phyloP scores from a whole-genome alignment of 2,113 vertebrate genomes.

The Gobiocypris rarus region DNA sequence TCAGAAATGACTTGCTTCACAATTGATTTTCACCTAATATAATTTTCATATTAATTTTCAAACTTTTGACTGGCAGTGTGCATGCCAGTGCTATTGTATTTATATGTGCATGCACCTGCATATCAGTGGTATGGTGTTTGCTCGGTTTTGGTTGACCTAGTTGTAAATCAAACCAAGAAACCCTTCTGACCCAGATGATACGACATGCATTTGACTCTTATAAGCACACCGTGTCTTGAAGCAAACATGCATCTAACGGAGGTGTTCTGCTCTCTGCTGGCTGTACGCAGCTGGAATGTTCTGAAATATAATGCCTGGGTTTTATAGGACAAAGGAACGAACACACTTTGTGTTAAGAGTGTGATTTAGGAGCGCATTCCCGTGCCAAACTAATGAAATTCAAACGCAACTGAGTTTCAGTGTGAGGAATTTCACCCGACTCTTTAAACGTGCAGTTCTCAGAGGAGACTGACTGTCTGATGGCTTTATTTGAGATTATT shows the following conservation, averaged over 20 bases:
- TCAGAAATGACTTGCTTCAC: neutral
- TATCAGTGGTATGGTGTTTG: conserved; percentile 14
- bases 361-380: neutral
- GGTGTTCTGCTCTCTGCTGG: conserved; percentile 17
- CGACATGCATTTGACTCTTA: neutral
- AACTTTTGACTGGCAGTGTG: neutral
- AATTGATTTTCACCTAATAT: neutral
- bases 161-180: conserved; percentile 8
- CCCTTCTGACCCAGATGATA: conserved; percentile 6
- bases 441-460: neutral
- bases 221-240: conserved; percentile 23
- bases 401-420: conserved; percentile 7
- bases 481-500: conserved; percentile 4
- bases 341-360: neutral
- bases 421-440: neutral
- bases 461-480: neutral
- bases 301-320: conserved; percentile 15
- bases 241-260: neutral
- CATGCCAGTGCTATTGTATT: neutral
- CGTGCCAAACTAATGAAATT: neutral
- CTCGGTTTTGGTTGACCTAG: conserved; percentile 30
- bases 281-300: neutral
- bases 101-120: conserved; percentile 25
- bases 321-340: conserved; percentile 12
- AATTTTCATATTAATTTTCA: no score